These are phyloP conservation scores for Acromyrmex echinatior DNA, from an alignment of 1,140 invertebrate species.

Conservation along the genomic window DNA sequence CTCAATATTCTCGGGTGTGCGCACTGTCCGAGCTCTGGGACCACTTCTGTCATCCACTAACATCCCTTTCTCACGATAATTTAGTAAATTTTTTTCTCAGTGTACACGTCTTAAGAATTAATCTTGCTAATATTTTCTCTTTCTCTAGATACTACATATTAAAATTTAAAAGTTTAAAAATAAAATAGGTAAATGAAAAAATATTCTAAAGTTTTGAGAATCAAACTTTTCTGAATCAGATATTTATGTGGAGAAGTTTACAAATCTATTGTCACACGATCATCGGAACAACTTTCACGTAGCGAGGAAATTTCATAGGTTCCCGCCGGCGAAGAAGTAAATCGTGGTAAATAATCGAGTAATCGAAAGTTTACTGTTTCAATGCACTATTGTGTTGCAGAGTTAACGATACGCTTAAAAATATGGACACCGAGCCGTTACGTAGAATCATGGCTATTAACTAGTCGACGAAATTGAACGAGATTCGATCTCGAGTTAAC, in stretches of 20 bases:
- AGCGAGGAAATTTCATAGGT: slow-evolving; percentile 40
- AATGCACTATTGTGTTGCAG: slow-evolving; percentile 71
- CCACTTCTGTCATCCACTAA: too few relatives aligned
- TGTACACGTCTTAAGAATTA: background rate
- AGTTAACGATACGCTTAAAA: slow-evolving; percentile 69
- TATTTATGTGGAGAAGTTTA: background rate
- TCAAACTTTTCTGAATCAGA: background rate
- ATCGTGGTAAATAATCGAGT: slow-evolving; percentile 66
- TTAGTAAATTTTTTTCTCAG: too few relatives aligned
- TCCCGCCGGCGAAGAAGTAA: slow-evolving; percentile 40
- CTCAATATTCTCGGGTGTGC: too few relatives aligned
- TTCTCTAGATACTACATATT: background rate
- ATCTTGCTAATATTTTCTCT: background rate
- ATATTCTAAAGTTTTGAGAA: background rate
- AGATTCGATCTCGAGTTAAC: slow-evolving; percentile 73
- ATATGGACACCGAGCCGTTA: slow-evolving; percentile 70
- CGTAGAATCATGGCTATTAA: slow-evolving; percentile 75
- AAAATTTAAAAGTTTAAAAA: background rate
- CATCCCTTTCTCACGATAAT: too few relatives aligned
- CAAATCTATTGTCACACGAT: slow-evolving; percentile 19
- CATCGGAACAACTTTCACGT: slow-evolving; percentile 43
- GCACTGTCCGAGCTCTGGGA: too few relatives aligned
- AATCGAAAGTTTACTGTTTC: slow-evolving; percentile 70
- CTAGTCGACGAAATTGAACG: slow-evolving; percentile 74
- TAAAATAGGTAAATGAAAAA: background rate